Evolutionary conservation across 35 echinoderm and acorn worm species (phyloP), one percentile per base, ranked within the genome.

Genomic region (Acanthaster planci): DNA sequence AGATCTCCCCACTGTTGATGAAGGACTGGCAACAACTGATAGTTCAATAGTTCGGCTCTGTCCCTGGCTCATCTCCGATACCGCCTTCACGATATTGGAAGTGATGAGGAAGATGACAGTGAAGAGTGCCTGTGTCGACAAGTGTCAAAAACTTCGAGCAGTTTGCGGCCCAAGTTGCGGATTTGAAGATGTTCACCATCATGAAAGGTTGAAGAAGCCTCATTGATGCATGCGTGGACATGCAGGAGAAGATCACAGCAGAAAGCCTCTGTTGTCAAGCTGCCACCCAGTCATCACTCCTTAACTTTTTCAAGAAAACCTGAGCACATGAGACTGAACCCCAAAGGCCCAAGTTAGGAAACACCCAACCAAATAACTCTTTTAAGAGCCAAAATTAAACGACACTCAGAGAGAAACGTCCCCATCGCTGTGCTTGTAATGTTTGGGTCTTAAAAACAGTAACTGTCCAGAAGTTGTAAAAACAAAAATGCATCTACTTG

Each of bases 341-440:
- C 5, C n/a, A 40, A 14, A 2, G 78, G 51, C 42, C 42, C 42
- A 47, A 6, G 12, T 12, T 47, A 26, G 35, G 37, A 8, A 7
- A 5, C 26, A 50, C 38, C 36, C 1, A 47, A 80, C 16, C 40
- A 15, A 80, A 80, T 38, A 38, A 38, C 78, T 50, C 78, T 40
- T 80, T 80, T n/a, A n/a, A n/a, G n/a, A n/a, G n/a, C n/a, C n/a
- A n/a, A n/a, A n/a, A n/a, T n/a, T n/a, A n/a, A n/a, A n/a, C n/a
- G n/a, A n/a, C 75, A 77, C 75, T 77, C 4, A 77, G 75, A 23
- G 75, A 77, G 16, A 77, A 29, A 77, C 75, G 27, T 77, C 75
- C 75, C 75, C 75, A 29, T 34, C 75, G n/a, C n/a, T n/a, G 75
- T 77, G 42, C 42, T 12, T 12, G 42, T 6, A 47, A 47, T 47